Conservation (phyloP, 2,113 vertebrate genomes). For the Zosterops pallidus region DNA sequence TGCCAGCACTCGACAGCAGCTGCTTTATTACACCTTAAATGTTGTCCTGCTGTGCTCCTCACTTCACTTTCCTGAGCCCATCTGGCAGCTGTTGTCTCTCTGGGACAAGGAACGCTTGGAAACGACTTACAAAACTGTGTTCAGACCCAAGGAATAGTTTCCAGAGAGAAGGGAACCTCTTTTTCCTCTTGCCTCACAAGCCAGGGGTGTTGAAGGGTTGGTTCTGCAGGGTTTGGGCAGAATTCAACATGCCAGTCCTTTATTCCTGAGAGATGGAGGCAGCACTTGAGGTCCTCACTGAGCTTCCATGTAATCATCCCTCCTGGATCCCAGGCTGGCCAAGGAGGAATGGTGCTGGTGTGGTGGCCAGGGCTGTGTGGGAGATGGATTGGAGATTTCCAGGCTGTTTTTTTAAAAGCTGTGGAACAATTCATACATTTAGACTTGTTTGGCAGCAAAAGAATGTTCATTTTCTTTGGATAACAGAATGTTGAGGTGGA, state of each 20-base stretch:
- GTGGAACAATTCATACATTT: neutral
- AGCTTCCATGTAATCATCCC: neutral
- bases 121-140: neutral
- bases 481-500: neutral
- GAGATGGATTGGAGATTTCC: neutral
- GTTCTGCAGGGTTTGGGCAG: neutral
- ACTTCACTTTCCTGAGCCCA: neutral
- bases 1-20: neutral
- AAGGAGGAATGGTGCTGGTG: neutral
- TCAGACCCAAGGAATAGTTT: neutral
- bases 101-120: slow-evolving; percentile 20
- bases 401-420: neutral
- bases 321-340: neutral
- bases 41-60: slow-evolving; percentile 29
- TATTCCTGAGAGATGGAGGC: neutral
- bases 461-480: neutral
- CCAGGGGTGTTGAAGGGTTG: neutral
- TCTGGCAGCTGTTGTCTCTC: slow-evolving; percentile 13
- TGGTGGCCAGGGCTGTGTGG: neutral
- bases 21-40: neutral
- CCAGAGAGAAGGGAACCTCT: neutral
- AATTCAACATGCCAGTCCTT: fast-evolving
- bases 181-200: neutral
- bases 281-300: neutral
- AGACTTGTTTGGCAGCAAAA: neutral